These are phyloP conservation scores for Monoplex corrugatus DNA, from an alignment of 2,888 invertebrate species.

Conservation along the genomic window DNA sequence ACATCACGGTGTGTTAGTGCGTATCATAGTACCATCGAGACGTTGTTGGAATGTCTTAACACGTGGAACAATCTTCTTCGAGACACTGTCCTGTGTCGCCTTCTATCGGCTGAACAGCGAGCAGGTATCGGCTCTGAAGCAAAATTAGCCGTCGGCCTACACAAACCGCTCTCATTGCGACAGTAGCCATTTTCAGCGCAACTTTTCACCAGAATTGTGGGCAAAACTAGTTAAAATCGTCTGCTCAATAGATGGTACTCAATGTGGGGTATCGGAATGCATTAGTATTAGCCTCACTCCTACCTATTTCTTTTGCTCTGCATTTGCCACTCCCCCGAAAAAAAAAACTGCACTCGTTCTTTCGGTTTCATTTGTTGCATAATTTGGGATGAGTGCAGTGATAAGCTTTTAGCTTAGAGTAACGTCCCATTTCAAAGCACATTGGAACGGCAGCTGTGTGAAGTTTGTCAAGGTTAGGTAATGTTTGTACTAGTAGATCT, in stretches of 20 bases:
- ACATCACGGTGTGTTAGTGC: no score
- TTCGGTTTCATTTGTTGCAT: no score
- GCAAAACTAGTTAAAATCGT: neutral
- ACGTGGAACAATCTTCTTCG: constrained; percentile 56
- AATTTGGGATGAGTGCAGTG: no score
- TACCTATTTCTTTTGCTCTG: no score
- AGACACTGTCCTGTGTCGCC: constrained; percentile 34
- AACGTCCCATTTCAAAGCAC: neutral
- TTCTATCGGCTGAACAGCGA: constrained; percentile 49
- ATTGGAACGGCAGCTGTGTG: neutral
- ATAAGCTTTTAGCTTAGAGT: neutral
- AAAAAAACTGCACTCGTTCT: no score
- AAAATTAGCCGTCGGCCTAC: constrained; percentile 24
- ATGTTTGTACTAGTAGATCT: no score
- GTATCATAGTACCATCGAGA: constrained; percentile 55
- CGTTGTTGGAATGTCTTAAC: constrained; percentile 59
- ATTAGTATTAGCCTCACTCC: no score
- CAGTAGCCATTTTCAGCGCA: constrained; percentile 37
- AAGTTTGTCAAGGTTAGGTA: constrained; percentile 3
- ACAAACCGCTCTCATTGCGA: constrained; percentile 27
- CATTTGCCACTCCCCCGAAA: no score
- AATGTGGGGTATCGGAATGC: no score
- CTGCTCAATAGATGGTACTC: no score
- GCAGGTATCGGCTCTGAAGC: constrained; percentile 32
- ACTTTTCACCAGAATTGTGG: neutral